Base-by-base conservation (phyloP, 2,888 invertebrate species). In the Acanthococcus lagerstroemiae region DNA sequence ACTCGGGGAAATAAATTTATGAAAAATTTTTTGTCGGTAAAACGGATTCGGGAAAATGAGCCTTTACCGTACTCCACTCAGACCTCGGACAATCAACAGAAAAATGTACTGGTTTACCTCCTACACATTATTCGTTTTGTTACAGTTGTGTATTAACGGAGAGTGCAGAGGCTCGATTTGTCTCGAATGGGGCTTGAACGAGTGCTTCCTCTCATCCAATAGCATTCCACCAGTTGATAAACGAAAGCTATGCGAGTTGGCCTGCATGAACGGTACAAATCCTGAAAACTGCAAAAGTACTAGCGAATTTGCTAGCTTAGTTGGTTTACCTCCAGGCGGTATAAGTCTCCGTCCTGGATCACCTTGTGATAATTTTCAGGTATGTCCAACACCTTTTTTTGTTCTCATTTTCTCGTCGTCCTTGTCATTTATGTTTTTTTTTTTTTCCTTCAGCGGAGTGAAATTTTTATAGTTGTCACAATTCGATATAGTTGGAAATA, bases 301-400 rank as follows among this genome's bases (percentile, higher is more conserved):
- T 3, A 90, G 90, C 55, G 91, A 92, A 76, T 90, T 93, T 77
- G 87, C 90, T 0, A 77, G 81, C 9, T 74, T 80, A 24, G 86
- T 87, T 24, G 86, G 86, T 25, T 76, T 92, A 72, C 89, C 90
- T 0, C 77, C 78, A 1, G 90, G 88, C 15, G 92, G 91, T 17
- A 91, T 92, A 70, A 90, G 88, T 72, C 78, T 96, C 69, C 81
- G 94, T 58, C 95, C 95, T 5, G 96, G 99, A 22, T 94, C 96
- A 56, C 97, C 99, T 0, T 99, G 99, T 77, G 95, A 99, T 78
- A 95, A 99, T 78, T 99, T 95, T 81, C 91, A 92, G 83, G 88
- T 87, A 77, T 37, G n/a, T 19, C 37, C 9, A 9, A 37, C 37
- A 9, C 7, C 37, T 37, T 24, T 24, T 24, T 54, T 25, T 25